Percentiles rank a stretch among this genome's conserved stretches.
phyloP scores from a whole-genome alignment of 2,113 vertebrate species.

The Siniperca chuatsi region DNA sequence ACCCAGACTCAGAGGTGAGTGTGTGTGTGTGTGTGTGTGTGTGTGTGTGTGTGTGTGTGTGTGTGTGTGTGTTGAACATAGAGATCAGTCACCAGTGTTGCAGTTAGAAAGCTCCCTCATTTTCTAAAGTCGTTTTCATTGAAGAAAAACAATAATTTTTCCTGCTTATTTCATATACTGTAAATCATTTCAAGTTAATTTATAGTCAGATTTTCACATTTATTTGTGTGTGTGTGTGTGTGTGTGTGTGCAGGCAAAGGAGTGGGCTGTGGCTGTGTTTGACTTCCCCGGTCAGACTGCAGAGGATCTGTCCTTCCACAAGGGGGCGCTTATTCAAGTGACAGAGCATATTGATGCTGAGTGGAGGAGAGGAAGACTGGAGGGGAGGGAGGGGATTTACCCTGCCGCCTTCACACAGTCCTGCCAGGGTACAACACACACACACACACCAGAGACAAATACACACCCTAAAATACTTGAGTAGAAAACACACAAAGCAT shows the following conservation, averaged over 20 bases:
- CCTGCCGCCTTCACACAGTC: slow-evolving; percentile 88
- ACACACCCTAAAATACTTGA: background rate
- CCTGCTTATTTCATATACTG: background rate
- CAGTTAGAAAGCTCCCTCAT: too few species aligned
- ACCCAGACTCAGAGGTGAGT: slow-evolving; percentile 44
- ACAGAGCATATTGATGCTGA: slow-evolving; percentile 84
- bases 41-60: background rate
- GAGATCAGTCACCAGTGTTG: too few species aligned
- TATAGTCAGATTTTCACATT: background rate
- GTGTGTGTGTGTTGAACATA: too few species aligned
- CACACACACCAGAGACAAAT: background rate
- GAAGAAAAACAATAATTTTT: background rate
- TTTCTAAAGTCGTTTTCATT: too few species aligned
- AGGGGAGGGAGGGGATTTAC: slow-evolving; percentile 90
- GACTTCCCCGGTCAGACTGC: slow-evolving; percentile 91
- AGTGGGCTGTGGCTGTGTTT: slow-evolving; percentile 91
- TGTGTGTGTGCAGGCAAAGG: slow-evolving; percentile 24
- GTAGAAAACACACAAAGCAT: background rate
- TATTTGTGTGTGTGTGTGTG: background rate
- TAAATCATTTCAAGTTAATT: too few species aligned
- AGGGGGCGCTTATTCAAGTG: slow-evolving; percentile 90
- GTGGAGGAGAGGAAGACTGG: slow-evolving; percentile 90
- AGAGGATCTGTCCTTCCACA: slow-evolving; percentile 90
- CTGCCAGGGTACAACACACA: slow-evolving; percentile 82
- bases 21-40: background rate